Evolutionary conservation across 2,888 invertebrate species (phyloP), one percentile per base, ranked within the genome.

Genomic region (Luperina nickerlii): DNA sequence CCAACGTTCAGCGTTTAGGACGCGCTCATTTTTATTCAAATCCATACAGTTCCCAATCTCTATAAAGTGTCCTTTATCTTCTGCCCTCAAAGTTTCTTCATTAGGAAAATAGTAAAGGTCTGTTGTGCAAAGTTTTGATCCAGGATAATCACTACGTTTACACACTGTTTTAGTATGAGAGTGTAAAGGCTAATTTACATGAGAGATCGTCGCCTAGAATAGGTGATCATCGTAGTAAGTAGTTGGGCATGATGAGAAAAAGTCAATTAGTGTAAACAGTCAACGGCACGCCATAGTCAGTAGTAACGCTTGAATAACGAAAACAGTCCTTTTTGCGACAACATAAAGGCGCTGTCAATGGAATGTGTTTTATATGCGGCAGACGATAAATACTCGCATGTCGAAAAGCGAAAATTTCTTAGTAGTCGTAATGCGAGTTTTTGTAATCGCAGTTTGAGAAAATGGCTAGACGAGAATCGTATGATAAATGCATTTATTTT

Each of bases 91-190:
- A 93, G 88, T 93, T 93, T 92, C 87, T 91, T 92, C 92, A 92
- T 93, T 92, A 93, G 89, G 87, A 89, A 90, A 92, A 91, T 90
- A 90, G 88, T 88, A 86, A 88, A 87, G 84, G 90, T 83, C 87
- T 84, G 78, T 83, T 85, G 87, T 85, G 86, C 69, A 90, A 92
- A 94, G 90, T 93, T 94, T 91, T 92, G 92, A 93, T 93, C 93
- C 90, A 77, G 90, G 89, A 90, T 92, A 91, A 92, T 93, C 92
- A 90, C 90, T 83, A 76, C 88, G 86, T 90, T 92, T 90, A 92
- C 91, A 89, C 87, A 84, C 85, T 79, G 85, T 81, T 85, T 83
- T 81, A 87, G 85, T 79, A 81, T 78, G 84, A 81, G 51, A 38
- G 74, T 71, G 62, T 82, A 73, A 81, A 82, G 24, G 54, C 24